Conservation (phyloP, 92 coral and sea anemone species). For the Actinostola sp. region DNA sequence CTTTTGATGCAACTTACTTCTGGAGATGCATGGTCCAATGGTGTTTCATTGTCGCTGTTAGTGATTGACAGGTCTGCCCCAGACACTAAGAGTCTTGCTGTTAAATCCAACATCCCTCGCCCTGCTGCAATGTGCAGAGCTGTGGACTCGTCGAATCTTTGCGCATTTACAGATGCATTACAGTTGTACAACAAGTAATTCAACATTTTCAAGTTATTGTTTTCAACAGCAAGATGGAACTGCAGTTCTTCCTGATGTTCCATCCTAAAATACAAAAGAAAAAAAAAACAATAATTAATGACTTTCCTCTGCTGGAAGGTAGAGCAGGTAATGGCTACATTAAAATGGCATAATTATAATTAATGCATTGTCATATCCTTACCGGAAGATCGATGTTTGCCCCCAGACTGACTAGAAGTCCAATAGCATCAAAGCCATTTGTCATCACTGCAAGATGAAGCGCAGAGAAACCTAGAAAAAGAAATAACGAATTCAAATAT, state of each 20-base stretch:
- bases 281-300: neutral
- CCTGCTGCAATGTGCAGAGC: conserved; percentile 97
- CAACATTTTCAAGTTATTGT: conserved; percentile 68
- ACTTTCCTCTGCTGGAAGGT: neutral
- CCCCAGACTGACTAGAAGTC: conserved; percentile 68
- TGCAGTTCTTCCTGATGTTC: conserved; percentile 91
- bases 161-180: conserved; percentile 70
- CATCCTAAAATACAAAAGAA: conserved; percentile 61
- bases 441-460: conserved; percentile 73
- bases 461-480: conserved; percentile 76
- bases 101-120: conserved; percentile 68
- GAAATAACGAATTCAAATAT: neutral
- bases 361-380: conserved; percentile 1
- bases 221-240: conserved; percentile 91
- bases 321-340: neutral
- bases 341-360: neutral
- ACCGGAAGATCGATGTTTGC: conserved; percentile 83
- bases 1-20: conserved; percentile 29
- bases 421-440: conserved; percentile 51
- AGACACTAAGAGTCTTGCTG: conserved; percentile 78
- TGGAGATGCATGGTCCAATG: conserved; percentile 65
- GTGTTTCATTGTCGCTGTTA: conserved; percentile 77
- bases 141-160: conserved; percentile 76
- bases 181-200: conserved; percentile 75
- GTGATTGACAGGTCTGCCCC: conserved; percentile 75